Base-by-base conservation (phyloP, 2,888 invertebrate genomes). In the Plebejus anna region DNA sequence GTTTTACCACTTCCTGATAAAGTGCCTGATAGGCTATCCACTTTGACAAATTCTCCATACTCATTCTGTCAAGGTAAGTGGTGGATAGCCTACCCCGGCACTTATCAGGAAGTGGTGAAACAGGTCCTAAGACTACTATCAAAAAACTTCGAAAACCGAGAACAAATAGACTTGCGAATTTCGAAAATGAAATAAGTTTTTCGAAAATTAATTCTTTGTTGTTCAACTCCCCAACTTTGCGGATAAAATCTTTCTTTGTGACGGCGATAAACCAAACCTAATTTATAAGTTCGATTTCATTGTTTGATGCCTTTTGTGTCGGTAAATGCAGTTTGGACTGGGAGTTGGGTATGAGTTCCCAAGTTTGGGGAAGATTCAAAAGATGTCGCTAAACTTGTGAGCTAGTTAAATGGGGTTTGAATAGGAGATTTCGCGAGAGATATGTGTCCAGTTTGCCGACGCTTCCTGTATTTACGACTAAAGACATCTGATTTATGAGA, bases 231-330 rank as follows among this genome's bases (percentile, higher is more conserved):
- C 5, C 11, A 61, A 61, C 32, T 66, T 36, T 66, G 4, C 13
- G 32, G 66, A 66, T 66, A 66, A 36, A 66, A 66, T 66, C 66
- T 66, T 36, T 66, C 66, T 66, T 32, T 66, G 61, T 66, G 66
- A 32, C 66, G 28, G 32, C 66, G 66, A 66, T 13, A 73, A 73
- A 55, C 73, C 55, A 13, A 73, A 73, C 22, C 55, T 73, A 73
- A 73, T 51, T 73, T 73, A 73, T 32, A 73, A 73, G 55, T 73
- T 73, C 73, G 47, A 73, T 73, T 73, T 73, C 73, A 73, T 73
- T 73, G 73, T 73, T 73, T 73, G 73, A 51, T 73, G 51, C 32
- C 76, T 72, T 57, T 76, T 76, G 76, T 76, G 32, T 76, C 47
- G 36, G 72, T 47, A 32, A 72, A 72, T 72, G 72, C 47, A 76